These are phyloP conservation scores for Leptoteleia sp. DNA, from an alignment of 1,140 invertebrate species.

Conservation along the genomic window DNA sequence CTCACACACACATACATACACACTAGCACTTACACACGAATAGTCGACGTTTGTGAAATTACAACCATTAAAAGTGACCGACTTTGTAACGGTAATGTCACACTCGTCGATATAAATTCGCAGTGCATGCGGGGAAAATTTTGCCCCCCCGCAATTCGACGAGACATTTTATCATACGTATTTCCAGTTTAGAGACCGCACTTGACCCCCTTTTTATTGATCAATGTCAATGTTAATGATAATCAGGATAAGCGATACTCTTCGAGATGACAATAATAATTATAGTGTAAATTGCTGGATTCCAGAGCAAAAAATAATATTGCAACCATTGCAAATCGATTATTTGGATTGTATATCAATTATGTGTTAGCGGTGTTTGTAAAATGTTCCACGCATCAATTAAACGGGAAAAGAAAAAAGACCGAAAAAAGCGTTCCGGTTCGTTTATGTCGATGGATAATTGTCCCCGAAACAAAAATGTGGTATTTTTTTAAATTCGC, in stretches of 20 bases:
- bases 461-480: too few relatives aligned
- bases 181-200: conserved; percentile 11
- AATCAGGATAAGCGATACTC: conserved; percentile 59
- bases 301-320: conserved; percentile 30
- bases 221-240: conserved; percentile 55
- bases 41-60: neutral
- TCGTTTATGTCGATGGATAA: too few relatives aligned
- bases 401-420: too few relatives aligned
- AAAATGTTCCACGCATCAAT: conserved; percentile 23
- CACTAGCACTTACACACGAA: too few relatives aligned
- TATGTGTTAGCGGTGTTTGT: conserved; percentile 41
- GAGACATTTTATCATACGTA: too few relatives aligned
- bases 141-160: too few relatives aligned
- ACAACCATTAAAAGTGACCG: neutral
- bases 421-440: conserved; percentile 16
- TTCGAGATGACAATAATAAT: conserved; percentile 64
- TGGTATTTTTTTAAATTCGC: too few relatives aligned
- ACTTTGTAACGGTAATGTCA: too few relatives aligned
- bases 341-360: conserved; percentile 48
- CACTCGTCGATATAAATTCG: neutral
- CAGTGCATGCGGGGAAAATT: too few relatives aligned
- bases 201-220: conserved; percentile 41
- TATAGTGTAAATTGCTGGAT: conserved; percentile 38
- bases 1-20: too few relatives aligned
- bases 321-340: conserved; percentile 38